phyloP scores from a whole-genome alignment of 1,140 invertebrate genomes.

The Anoplolepis gracilipes region DNA sequence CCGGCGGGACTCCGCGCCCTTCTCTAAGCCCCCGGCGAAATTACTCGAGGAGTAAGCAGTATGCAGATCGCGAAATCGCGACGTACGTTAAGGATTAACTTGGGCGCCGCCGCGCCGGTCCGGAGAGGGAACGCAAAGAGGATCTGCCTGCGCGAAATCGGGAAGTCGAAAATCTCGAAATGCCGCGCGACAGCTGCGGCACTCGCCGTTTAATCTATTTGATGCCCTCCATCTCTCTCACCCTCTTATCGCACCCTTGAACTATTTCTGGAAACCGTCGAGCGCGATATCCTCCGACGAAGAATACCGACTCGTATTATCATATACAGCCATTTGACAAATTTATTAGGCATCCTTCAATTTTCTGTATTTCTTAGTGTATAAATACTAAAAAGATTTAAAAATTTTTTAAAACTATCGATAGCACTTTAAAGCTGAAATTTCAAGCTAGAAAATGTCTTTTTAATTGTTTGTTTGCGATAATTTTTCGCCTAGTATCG shows the following conservation, averaged over 20 bases:
- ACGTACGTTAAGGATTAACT: slow-evolving; percentile 80
- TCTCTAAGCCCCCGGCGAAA: slow-evolving; percentile 73
- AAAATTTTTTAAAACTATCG: too few species aligned
- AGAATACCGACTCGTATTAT: not conserved
- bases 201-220: slow-evolving; percentile 66
- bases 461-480: too few species aligned
- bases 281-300: not conserved
- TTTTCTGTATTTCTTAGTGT: too few species aligned
- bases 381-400: too few species aligned
- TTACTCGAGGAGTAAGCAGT: slow-evolving; percentile 78
- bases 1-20: not conserved
- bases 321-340: too few species aligned
- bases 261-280: slow-evolving; percentile 50
- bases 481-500: too few species aligned
- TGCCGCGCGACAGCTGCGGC: slow-evolving; percentile 59
- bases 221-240: not conserved
- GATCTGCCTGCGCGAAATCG: slow-evolving; percentile 66
- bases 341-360: too few species aligned
- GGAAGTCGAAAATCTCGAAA: slow-evolving; percentile 59
- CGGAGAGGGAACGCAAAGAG: slow-evolving; percentile 59
- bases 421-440: too few species aligned
- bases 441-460: too few species aligned
- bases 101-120: slow-evolving; percentile 26
- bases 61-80: slow-evolving; percentile 81
- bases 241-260: not conserved